These are phyloP conservation scores for Sarotherodon lohbergeri DNA, from an alignment of 2,113 vertebrate species.

Conservation along the genomic window DNA sequence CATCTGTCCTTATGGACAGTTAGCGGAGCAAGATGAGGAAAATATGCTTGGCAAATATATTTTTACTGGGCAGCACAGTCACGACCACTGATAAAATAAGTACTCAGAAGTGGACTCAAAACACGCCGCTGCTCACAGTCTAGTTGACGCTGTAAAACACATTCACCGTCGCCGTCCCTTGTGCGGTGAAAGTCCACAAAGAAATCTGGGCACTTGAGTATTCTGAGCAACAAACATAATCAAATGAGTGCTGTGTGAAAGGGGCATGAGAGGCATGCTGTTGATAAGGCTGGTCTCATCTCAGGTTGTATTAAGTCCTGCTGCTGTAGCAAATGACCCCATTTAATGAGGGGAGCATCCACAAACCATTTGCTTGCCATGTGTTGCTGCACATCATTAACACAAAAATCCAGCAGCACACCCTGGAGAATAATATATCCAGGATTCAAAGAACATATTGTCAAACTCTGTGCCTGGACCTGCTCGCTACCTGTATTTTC, in stretches of 20 bases:
- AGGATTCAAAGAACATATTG: conserved; percentile 16
- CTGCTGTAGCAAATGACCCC: conserved; percentile 42
- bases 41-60: conserved; percentile 33
- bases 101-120: background rate
- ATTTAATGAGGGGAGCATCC: conserved; percentile 46
- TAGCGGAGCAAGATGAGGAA: conserved; percentile 24
- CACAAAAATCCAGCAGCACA: conserved; percentile 37
- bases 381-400: conserved; percentile 43
- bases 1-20: conserved; percentile 61
- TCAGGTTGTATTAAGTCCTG: conserved; percentile 35
- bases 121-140: background rate
- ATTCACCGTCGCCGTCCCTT: background rate
- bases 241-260: background rate
- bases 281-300: conserved; percentile 12
- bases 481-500: background rate
- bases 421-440: conserved; percentile 29
- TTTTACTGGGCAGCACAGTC: background rate
- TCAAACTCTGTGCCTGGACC: background rate
- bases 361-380: conserved; percentile 22
- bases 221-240: conserved; percentile 11
- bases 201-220: background rate
- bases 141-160: background rate
- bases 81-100: background rate
- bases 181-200: background rate
- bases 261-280: background rate